Evolutionary conservation across 2,888 invertebrate species (phyloP).

Genomic region (Campaea margaritaria): DNA sequence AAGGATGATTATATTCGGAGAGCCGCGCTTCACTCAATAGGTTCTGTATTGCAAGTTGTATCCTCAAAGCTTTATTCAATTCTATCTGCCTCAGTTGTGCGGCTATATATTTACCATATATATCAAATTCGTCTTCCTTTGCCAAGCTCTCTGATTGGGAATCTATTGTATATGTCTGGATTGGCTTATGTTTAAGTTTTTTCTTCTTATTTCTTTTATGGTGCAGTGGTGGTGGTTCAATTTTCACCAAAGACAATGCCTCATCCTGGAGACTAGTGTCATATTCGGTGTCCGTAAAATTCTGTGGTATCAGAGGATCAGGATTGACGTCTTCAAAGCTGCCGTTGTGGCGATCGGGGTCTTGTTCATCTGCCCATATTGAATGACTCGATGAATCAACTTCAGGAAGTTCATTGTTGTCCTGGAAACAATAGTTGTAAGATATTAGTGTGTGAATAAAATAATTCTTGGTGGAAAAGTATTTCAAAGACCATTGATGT

Average conservation of each 20-base stretch:
- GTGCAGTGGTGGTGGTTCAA: slow-evolving; percentile 40
- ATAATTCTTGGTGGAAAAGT: no score
- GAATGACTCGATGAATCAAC: slow-evolving; percentile 63
- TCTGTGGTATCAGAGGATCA: slow-evolving; percentile 63
- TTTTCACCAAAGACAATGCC: slow-evolving; percentile 45
- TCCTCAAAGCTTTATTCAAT: slow-evolving; percentile 59
- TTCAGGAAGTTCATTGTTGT: slow-evolving; percentile 61
- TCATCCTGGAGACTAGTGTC: slow-evolving; percentile 50
- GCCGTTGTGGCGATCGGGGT: slow-evolving; percentile 42
- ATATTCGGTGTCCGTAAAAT: slow-evolving; percentile 61
- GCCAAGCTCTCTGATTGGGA: slow-evolving; percentile 40
- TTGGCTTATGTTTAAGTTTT: slow-evolving; percentile 55
- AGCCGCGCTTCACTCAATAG: slow-evolving; percentile 67
- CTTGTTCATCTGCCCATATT: slow-evolving; percentile 63
- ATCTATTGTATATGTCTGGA: slow-evolving; percentile 47
- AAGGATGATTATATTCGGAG: slow-evolving; percentile 43
- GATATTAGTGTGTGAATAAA: not conserved
- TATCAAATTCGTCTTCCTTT: slow-evolving; percentile 71
- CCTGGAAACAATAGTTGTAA: slow-evolving; percentile 35
- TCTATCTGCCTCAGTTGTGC: slow-evolving; percentile 66
- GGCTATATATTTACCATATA: slow-evolving; percentile 71
- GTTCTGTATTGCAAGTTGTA: slow-evolving; percentile 67
- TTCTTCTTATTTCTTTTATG: slow-evolving; percentile 63
- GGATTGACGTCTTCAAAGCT: slow-evolving; percentile 57
- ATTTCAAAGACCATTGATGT: no score